These are phyloP conservation scores for Sarcophaga rosellei DNA, from an alignment of 2,888 invertebrate species.

Conservation along the genomic window DNA sequence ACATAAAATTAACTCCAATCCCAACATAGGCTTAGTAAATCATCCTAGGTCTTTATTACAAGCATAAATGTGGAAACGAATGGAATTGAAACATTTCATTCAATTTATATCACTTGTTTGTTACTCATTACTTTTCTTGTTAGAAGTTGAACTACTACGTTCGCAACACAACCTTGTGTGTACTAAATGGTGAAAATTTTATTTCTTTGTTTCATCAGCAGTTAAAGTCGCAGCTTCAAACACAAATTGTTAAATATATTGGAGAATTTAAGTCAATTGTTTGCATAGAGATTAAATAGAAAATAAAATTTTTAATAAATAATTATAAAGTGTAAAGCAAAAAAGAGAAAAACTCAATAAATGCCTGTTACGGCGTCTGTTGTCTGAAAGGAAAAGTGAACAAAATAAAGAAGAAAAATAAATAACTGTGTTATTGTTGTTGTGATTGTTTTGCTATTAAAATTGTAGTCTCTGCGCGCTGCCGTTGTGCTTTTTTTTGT, in stretches of 20 bases:
- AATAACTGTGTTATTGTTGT: conserved; percentile 24
- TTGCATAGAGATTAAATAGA: background rate
- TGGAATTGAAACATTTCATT: too few relatives aligned
- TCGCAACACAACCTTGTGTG: conserved; percentile 22
- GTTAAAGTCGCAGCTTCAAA: conserved; percentile 41
- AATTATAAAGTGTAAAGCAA: background rate
- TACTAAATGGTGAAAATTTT: conserved; percentile 4
- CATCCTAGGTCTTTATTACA: too few relatives aligned
- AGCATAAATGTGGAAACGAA: too few relatives aligned
- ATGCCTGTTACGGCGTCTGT: background rate
- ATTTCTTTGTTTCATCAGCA: conserved; percentile 63
- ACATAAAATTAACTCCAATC: too few relatives aligned
- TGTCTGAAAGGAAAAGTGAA: conserved; percentile 6
- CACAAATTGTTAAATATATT: conserved; percentile 51
- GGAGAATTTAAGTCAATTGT: conserved; percentile 18
- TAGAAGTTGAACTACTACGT: background rate
- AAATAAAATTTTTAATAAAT: background rate
- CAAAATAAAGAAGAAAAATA: conserved; percentile 7
- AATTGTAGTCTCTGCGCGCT: conserved; percentile 27
- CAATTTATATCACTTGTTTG: background rate
- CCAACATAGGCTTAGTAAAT: too few relatives aligned
- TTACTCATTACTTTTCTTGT: background rate
- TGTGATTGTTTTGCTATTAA: conserved; percentile 15
- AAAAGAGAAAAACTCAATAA: background rate
- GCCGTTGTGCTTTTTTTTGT: conserved; percentile 59